These are phyloP conservation scores for Ictidomys tridecemlineatus DNA, from an alignment of 2,113 vertebrate genomes.

Conservation along the genomic window DNA sequence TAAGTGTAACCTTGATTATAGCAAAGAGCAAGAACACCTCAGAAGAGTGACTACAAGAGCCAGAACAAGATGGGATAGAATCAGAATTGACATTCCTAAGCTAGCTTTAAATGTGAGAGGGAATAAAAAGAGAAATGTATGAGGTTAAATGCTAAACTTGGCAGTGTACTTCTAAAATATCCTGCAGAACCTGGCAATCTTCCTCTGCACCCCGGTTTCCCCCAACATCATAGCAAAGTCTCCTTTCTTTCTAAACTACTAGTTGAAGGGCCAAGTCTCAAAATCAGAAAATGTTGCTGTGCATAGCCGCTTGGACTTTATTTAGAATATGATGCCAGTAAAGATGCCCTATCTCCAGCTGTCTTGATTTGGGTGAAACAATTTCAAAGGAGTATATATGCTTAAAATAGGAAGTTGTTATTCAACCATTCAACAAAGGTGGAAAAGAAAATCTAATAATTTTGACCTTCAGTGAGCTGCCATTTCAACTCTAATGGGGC, in stretches of 20 bases:
- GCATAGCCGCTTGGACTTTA: fast-evolving
- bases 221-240: neutral
- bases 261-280: neutral
- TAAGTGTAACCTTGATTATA: constrained; percentile 32
- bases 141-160: neutral
- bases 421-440: neutral
- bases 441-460: constrained; percentile 35
- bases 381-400: neutral
- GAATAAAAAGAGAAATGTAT: neutral
- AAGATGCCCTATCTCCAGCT: neutral
- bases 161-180: neutral
- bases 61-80: constrained; percentile 27
- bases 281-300: neutral
- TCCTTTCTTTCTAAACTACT: neutral
- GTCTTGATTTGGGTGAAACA: neutral
- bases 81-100: constrained; percentile 24
- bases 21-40: neutral
- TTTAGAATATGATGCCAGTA: neutral
- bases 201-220: neutral
- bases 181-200: neutral
- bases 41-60: neutral
- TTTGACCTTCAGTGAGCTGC: neutral
- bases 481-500: neutral
- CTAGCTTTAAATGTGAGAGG: neutral
- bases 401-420: constrained; percentile 43